Conservation (phyloP, 2,113 vertebrate genomes). For the Rhinopomastus cyanomelas region DNA sequence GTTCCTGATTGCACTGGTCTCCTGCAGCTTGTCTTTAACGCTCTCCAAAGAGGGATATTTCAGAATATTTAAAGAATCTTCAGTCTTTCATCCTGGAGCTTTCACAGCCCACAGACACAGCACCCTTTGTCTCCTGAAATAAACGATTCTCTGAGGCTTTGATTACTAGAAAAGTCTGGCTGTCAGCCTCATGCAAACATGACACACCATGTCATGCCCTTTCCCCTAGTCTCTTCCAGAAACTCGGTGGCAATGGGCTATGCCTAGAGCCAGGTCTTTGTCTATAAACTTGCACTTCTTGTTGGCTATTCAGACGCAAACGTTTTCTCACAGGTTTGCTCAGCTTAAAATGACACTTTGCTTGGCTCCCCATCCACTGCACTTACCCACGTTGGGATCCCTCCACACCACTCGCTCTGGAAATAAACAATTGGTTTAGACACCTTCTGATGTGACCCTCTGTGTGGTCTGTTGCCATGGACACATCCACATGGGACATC, state of each 20-base stretch:
- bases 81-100: constrained; percentile 18
- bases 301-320: background rate
- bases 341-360: background rate
- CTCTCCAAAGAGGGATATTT: constrained; percentile 11
- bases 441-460: background rate
- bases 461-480: background rate
- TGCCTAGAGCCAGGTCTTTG: background rate
- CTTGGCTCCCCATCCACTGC: background rate
- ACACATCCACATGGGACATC: background rate
- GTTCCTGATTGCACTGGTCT: constrained; percentile 49
- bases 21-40: constrained; percentile 24
- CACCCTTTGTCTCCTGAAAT: background rate
- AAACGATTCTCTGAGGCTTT: background rate
- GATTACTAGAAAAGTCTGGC: background rate
- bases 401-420: background rate
- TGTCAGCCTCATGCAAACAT: background rate
- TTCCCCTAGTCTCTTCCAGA: background rate
- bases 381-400: background rate
- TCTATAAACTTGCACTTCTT: background rate
- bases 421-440: background rate
- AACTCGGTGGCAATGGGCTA: background rate
- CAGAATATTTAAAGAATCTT: constrained; percentile 32
- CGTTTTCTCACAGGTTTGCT: background rate
- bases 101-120: background rate
- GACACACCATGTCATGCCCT: background rate